These are phyloP conservation scores for Aegithalos caudatus DNA, from an alignment of 2,113 vertebrate species.

Conservation along the genomic window DNA sequence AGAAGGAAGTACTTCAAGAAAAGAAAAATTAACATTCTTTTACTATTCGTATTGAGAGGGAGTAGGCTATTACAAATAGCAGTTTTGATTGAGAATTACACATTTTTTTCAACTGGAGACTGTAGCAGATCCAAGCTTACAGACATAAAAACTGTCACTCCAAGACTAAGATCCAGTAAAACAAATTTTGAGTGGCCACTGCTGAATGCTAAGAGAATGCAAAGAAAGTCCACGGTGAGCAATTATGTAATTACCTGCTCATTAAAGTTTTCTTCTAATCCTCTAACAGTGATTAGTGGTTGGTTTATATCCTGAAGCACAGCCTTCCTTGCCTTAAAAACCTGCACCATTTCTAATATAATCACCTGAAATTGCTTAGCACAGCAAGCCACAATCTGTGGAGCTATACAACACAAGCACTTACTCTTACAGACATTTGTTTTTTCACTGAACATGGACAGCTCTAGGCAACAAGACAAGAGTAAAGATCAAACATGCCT, in stretches of 20 bases:
- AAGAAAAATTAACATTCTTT: not conserved
- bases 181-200: not conserved
- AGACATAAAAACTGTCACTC: not conserved
- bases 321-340: not conserved
- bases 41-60: not conserved
- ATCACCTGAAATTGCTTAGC: not conserved
- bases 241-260: constrained; percentile 1
- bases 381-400: not conserved
- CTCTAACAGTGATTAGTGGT: not conserved
- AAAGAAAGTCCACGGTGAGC: not conserved
- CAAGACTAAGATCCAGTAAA: not conserved
- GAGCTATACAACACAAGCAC: not conserved
- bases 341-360: not conserved
- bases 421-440: not conserved
- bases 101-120: not conserved
- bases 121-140: not conserved
- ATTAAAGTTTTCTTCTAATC: constrained; percentile 5
- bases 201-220: not conserved
- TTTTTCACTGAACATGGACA: not conserved
- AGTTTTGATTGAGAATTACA: not conserved
- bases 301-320: not conserved
- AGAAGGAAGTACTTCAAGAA: not conserved
- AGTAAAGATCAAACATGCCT: not conserved
- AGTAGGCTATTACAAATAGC: not conserved
- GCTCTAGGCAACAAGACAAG: not conserved